Percentiles rank a stretch among this genome's conserved stretches.
Conservation (phyloP, 2,113 vertebrate genomes). For the Ursus arctos region DNA sequence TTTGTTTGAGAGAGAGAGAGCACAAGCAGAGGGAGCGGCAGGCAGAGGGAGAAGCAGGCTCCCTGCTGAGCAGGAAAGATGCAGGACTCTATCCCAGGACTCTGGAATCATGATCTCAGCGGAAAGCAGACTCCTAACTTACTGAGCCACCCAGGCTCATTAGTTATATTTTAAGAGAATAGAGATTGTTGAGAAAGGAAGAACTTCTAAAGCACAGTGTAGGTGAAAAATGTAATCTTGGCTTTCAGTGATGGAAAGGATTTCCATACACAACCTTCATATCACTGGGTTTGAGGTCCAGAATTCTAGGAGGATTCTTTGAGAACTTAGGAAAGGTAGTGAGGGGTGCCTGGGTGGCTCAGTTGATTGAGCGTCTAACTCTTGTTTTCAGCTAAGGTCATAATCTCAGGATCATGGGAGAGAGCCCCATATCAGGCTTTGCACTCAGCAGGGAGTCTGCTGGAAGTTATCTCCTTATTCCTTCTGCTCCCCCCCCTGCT, state of each 20-base stretch:
- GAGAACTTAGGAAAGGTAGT: not conserved
- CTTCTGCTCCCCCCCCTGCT: not conserved
- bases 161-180: not conserved
- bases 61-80: too few species aligned
- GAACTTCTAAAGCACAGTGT: not conserved
- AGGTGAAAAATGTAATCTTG: not conserved
- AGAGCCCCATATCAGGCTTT: not conserved
- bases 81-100: too few species aligned
- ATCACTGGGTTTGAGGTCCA: not conserved
- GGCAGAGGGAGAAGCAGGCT: too few species aligned
- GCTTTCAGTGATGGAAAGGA: not conserved
- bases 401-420: not conserved
- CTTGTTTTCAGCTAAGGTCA: not conserved
- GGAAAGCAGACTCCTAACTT: too few species aligned
- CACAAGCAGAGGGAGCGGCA: too few species aligned
- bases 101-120: too few species aligned
- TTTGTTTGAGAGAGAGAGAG: too few species aligned
- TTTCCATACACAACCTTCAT: not conserved
- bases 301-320: not conserved
- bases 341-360: not conserved
- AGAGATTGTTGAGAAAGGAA: not conserved
- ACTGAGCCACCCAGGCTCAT: not conserved
- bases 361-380: not conserved
- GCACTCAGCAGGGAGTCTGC: not conserved
- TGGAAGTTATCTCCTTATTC: not conserved